Percentiles rank a stretch among this genome's conserved stretches.
phyloP scores from a whole-genome alignment of 2,797 vertebrate species.

The Varecia variegata region DNA sequence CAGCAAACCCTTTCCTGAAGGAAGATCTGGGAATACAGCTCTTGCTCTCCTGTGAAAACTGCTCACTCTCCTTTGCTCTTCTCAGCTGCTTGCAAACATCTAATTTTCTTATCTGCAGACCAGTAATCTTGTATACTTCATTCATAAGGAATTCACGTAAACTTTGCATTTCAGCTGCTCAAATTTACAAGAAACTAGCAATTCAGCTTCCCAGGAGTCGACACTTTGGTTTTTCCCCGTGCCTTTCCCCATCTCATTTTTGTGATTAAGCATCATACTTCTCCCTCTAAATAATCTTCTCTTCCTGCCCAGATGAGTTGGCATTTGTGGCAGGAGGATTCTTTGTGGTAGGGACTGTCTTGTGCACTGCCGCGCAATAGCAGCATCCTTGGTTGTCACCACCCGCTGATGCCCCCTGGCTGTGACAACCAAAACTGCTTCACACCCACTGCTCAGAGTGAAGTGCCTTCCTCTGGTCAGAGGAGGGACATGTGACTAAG shows the following conservation, averaged over 20 bases:
- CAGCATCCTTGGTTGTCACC: neutral
- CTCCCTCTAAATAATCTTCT: neutral
- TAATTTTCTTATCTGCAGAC: neutral
- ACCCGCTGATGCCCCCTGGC: neutral
- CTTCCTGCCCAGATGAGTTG: neutral
- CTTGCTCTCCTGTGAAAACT: neutral
- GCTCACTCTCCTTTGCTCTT: neutral
- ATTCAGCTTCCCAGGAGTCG: neutral
- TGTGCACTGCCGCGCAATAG: neutral
- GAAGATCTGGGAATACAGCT: neutral
- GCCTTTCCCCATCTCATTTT: neutral
- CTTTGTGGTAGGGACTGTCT: neutral
- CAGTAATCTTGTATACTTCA: neutral
- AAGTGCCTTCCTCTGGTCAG: neutral
- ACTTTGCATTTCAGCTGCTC: neutral
- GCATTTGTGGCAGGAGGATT: neutral
- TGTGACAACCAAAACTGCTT: neutral
- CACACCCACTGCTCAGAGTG: neutral
- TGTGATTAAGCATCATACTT: neutral
- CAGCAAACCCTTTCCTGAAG: neutral
- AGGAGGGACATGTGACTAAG: neutral
- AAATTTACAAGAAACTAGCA: neutral
- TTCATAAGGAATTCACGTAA: neutral
- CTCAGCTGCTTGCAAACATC: neutral
- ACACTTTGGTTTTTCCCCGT: neutral